phyloP scores from a whole-genome alignment of 2,888 invertebrate genomes.

The Dryobota labecula region DNA sequence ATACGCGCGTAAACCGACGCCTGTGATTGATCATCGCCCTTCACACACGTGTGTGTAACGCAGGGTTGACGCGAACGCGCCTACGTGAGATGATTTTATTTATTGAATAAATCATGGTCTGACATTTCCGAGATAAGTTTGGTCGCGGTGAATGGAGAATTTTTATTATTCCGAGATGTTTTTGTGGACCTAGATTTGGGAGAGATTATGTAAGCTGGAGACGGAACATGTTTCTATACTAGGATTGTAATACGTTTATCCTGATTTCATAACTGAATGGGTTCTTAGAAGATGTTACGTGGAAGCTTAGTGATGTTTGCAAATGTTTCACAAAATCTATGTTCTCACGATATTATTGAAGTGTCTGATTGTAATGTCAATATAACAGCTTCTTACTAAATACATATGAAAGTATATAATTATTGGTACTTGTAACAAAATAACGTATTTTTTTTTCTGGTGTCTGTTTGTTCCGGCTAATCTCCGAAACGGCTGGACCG shows the following conservation, averaged over 20 bases:
- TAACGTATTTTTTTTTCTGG: too few relatives aligned
- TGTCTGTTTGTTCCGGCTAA: too few relatives aligned
- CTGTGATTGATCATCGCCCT: conserved; percentile 74
- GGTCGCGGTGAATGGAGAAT: conserved; percentile 52
- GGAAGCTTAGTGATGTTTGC: background rate
- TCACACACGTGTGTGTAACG: conserved; percentile 65
- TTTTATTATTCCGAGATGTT: conserved; percentile 46
- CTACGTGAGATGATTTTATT: conserved; percentile 68
- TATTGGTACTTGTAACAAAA: too few relatives aligned
- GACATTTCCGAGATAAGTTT: conserved; percentile 56
- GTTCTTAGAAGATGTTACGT: background rate
- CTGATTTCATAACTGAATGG: conserved; percentile 18
- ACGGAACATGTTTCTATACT: conserved; percentile 1
- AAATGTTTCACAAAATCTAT: background rate
- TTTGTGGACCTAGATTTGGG: conserved; percentile 38
- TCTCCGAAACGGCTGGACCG: too few relatives aligned
- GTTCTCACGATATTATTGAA: background rate
- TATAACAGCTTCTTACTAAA: too few relatives aligned
- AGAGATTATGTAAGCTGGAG: conserved; percentile 23
- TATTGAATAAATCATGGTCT: conserved; percentile 61
- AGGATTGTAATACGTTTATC: background rate
- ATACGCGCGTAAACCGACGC: conserved; percentile 59
- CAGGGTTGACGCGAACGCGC: conserved; percentile 72
- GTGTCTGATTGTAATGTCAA: too few relatives aligned
- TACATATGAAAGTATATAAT: too few relatives aligned